A percentile compares a stretch with the other conserved stretches of the same genome.
Conservation (phyloP, 1,140 invertebrate species). For the Drosophila elegans region DNA sequence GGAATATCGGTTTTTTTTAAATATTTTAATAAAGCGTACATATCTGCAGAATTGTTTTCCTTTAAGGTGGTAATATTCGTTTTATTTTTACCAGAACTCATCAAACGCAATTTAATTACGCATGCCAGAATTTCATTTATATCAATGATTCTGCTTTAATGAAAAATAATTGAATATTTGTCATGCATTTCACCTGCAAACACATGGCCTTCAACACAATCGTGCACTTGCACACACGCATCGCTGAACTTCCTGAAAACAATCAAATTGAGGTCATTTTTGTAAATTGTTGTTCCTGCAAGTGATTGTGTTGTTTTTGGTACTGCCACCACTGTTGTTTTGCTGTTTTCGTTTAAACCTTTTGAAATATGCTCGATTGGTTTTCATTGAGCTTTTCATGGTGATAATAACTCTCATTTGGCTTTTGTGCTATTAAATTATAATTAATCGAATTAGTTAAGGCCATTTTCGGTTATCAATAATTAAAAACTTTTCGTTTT, state of each 20-base stretch:
- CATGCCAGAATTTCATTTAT: conserved; percentile 66
- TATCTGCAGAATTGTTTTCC: too few relatives aligned
- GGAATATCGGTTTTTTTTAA: too few relatives aligned
- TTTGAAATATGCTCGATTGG: conserved; percentile 44
- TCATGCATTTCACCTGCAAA: conserved; percentile 42
- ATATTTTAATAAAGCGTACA: too few relatives aligned
- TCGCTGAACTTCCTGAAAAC: conserved; percentile 47
- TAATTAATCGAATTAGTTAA: conserved; percentile 25
- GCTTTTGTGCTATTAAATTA: conserved; percentile 11
- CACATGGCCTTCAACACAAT: conserved; percentile 17
- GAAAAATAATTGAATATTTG: conserved; percentile 76
- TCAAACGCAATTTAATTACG: conserved; percentile 70
- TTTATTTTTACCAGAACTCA: conserved; percentile 27
- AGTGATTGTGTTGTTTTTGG: conserved; percentile 23
- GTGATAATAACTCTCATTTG: conserved; percentile 22
- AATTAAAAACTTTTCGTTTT: not conserved
- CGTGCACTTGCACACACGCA: conserved; percentile 23
- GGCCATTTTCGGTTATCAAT: not conserved
- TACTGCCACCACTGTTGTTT: conserved; percentile 12
- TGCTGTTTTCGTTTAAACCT: conserved; percentile 8
- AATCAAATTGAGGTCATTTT: conserved; percentile 69
- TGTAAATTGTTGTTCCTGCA: conserved; percentile 42
- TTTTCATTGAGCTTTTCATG: conserved; percentile 34
- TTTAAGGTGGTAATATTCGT: too few relatives aligned
- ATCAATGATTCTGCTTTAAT: conserved; percentile 69